phyloP scores from a whole-genome alignment of 2,888 invertebrate species.

The Ennomos erosarius region DNA sequence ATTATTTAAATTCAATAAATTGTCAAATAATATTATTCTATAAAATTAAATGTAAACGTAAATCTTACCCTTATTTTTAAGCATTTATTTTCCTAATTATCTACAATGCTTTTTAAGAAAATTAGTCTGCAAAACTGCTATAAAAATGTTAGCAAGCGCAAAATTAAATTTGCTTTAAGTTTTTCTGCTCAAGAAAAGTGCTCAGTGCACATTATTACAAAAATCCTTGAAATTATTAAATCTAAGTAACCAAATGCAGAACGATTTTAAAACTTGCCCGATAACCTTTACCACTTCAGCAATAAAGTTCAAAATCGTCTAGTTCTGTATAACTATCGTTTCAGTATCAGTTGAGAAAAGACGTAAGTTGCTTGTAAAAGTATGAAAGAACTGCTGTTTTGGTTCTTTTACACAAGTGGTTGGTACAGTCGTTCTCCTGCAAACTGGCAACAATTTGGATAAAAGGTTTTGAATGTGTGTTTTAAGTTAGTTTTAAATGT shows the following conservation, averaged over 20 bases:
- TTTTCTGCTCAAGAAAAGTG: no score
- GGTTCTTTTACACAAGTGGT: not conserved
- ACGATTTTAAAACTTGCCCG: constrained; percentile 5
- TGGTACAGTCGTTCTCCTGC: constrained; percentile 23
- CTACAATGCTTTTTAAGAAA: no score
- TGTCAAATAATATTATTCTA: no score
- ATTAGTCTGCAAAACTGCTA: no score
- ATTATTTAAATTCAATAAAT: no score
- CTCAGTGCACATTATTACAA: no score
- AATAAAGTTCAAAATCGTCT: constrained; percentile 27
- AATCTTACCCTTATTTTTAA: no score
- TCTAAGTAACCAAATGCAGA: not conserved
- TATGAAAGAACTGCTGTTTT: constrained; percentile 9
- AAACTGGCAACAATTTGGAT: constrained; percentile 43
- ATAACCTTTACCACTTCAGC: constrained; percentile 1
- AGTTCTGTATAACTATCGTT: constrained; percentile 20
- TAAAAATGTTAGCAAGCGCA: no score
- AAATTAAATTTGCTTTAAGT: no score
- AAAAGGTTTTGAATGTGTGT: constrained; percentile 41
- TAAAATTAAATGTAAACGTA: no score
- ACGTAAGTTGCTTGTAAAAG: constrained; percentile 11
- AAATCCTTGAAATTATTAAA: not conserved
- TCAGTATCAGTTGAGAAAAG: constrained; percentile 5
- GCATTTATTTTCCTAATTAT: no score
- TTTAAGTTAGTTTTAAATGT: constrained; percentile 38